Conservation (phyloP, 2,113 vertebrate genomes). For the Lanius ludovicianus region DNA sequence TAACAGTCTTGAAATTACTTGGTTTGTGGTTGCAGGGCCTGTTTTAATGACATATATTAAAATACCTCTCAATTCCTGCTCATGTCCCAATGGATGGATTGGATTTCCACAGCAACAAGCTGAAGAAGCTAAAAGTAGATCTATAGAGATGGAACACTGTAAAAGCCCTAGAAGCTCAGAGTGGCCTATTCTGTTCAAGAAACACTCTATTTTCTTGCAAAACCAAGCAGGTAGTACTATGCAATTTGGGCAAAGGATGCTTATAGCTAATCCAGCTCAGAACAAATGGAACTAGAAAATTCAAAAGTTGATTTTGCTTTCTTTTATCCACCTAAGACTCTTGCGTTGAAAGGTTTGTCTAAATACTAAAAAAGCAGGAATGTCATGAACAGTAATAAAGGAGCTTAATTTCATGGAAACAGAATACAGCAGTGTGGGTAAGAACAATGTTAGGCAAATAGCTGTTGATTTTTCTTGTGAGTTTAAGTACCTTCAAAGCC, state of each 20-base stretch:
- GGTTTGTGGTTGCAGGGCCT: neutral
- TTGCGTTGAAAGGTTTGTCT: neutral
- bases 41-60: neutral
- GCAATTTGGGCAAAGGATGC: accelerated
- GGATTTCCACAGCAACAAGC: neutral
- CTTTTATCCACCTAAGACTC: neutral
- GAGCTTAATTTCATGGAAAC: neutral
- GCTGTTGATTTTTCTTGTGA: neutral
- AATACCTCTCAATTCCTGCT: neutral
- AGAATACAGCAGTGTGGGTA: neutral
- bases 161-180: neutral
- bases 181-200: neutral
- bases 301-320: neutral
- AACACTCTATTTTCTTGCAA: neutral
- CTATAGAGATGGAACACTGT: neutral
- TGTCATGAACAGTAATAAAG: neutral
- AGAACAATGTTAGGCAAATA: neutral
- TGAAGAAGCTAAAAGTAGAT: neutral
- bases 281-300: neutral
- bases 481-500: neutral
- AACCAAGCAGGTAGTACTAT: neutral
- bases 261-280: neutral
- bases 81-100: neutral
- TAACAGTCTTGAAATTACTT: neutral
- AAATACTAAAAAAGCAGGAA: neutral